Base-by-base conservation (phyloP, 2,113 vertebrate species). In the Brachyistius frenatus region DNA sequence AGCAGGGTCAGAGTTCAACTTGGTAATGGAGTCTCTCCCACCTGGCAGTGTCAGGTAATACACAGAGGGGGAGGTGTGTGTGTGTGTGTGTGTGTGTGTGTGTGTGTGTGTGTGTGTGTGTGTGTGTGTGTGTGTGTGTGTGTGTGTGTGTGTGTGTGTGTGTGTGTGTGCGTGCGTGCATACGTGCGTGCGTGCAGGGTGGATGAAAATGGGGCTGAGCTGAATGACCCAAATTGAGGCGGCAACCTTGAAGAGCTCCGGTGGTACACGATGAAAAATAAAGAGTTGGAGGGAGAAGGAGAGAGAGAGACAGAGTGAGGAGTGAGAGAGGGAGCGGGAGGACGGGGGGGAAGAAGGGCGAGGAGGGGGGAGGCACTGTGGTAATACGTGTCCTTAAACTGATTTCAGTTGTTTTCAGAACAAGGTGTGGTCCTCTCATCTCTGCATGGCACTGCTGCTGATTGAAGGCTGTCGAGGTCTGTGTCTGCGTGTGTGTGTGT, bases 211-310 rank as follows among this genome's bases (percentile, higher is more conserved):
- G 73, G 86, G 85, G 89, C 84, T 35, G 78, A 78, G 87, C 81
- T 36, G 85, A 91, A 75, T 89, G 91, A 92, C 89, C 89, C 86
- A 91, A 89, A 93, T 93, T 89, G 86, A 81, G 73, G 83, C 76
- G 52, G 83, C 89, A 91, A 93, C 90, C 91, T 93, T 93, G 88
- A 90, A 86, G 84, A 83, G 88, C 88, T 91, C 86, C 86, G 89
- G 85, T 93, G 77, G 83, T 81, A 67, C 81, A 69, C 36, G 68
- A 72, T 76, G 70, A 81, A 88, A 90, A 87, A 74, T 66, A 68
- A 78, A 47, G 83, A 80, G 70, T 3, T 32, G 16, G 66, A 71
- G 66, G 52, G 69, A 16, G 47, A 73, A 41, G 16, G 41, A 67
- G 60, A 8, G 6, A 73, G 36, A 5, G 66, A n/a, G 39, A 49